Conservation (phyloP, 2,113 vertebrate species). For the Colossoma macropomum region DNA sequence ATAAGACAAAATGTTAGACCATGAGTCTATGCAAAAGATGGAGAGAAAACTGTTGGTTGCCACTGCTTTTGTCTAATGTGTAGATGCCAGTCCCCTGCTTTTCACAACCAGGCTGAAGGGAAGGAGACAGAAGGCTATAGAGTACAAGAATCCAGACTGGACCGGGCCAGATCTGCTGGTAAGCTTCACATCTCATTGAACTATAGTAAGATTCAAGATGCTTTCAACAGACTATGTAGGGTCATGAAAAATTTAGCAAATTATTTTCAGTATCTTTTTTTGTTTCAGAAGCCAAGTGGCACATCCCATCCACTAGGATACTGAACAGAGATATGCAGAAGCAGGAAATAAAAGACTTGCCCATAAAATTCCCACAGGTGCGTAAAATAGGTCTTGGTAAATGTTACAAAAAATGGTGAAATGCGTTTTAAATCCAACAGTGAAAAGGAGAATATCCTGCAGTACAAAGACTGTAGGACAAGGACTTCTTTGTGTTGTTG, state of each 20-base stretch:
- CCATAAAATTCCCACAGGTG: constrained; percentile 83
- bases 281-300: constrained; percentile 84
- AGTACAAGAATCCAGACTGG: constrained; percentile 79
- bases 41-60: too few species aligned
- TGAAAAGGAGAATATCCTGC: too few species aligned
- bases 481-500: too few species aligned
- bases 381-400: constrained; percentile 63
- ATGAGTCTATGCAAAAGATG: too few species aligned
- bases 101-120: constrained; percentile 78
- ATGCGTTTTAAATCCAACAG: background rate
- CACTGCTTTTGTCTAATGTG: background rate
- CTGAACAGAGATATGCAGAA: constrained; percentile 80
- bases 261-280: constrained; percentile 40
- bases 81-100: constrained; percentile 84
- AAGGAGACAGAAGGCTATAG: constrained; percentile 78
- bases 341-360: constrained; percentile 81
- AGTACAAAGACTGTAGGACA: too few species aligned
- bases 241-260: background rate
- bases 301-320: constrained; percentile 80
- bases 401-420: background rate
- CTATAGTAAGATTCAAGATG: background rate
- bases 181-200: background rate
- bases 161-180: constrained; percentile 80
- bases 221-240: too few species aligned
- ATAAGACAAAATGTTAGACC: too few species aligned